Evolutionary conservation across 2,888 invertebrate species (phyloP).

Genomic region (Gryllus longicercus): DNA sequence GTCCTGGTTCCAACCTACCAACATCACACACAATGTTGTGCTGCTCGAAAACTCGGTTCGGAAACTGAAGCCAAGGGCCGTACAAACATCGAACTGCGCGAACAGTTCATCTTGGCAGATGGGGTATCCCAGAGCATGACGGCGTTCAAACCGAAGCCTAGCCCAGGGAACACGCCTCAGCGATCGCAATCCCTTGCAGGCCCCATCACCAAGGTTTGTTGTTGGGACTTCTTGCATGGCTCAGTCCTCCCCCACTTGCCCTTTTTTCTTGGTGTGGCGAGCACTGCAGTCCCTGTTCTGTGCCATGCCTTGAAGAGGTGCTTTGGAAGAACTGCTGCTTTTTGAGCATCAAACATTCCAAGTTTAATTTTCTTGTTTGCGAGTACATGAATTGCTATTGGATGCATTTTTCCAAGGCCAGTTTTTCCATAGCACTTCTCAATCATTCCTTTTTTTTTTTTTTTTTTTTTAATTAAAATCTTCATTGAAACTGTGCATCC

Average conservation of each 20-base stretch:
- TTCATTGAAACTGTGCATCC: neutral
- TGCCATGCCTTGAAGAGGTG: neutral
- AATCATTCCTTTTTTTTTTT: neutral
- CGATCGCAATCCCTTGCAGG: constrained; percentile 52
- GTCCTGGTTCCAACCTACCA: neutral
- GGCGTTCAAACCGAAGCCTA: constrained; percentile 93
- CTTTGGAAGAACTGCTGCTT: neutral
- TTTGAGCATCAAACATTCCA: neutral
- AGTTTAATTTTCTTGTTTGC: neutral
- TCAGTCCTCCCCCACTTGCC: neutral
- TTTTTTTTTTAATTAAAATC: neutral
- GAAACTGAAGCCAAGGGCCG: constrained; percentile 86
- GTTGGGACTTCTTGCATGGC: constrained; percentile 17
- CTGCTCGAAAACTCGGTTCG: constrained; percentile 18
- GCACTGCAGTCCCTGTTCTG: neutral
- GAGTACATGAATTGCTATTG: too few relatives aligned
- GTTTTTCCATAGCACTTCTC: neutral
- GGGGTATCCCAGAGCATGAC: constrained; percentile 99
- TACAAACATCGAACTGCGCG: constrained; percentile 98
- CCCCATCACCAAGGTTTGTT: constrained; percentile 90
- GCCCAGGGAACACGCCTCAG: constrained; percentile 69
- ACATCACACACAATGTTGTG: constrained; percentile 22
- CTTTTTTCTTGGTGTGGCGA: constrained; percentile 17
- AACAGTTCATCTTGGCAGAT: constrained; percentile 97
- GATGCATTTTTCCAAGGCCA: neutral